These are phyloP conservation scores for Tonatia bakeri DNA, from an alignment of 2,113 vertebrate genomes.

Conservation along the genomic window DNA sequence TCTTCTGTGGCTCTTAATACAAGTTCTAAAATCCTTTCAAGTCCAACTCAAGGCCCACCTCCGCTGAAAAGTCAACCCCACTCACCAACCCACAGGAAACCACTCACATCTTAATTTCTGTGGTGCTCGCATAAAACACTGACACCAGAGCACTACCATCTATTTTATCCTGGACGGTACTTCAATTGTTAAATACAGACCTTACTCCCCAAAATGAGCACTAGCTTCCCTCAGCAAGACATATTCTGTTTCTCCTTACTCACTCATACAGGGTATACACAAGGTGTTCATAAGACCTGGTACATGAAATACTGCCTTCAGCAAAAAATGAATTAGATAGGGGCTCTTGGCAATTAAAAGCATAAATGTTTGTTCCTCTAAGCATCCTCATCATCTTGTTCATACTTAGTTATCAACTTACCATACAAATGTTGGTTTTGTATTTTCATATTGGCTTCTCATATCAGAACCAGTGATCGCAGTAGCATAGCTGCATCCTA, in stretches of 20 bases:
- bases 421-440: background rate
- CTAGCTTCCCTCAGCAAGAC: background rate
- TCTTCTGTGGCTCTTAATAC: background rate
- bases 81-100: background rate
- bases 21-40: background rate
- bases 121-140: background rate
- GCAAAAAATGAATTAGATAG: background rate
- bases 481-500: background rate
- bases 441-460: background rate
- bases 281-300: background rate
- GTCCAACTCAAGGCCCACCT: background rate
- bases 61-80: background rate
- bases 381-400: background rate
- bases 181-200: background rate
- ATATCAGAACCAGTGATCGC: background rate
- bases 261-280: background rate
- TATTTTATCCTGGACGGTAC: background rate
- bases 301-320: background rate
- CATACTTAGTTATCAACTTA: background rate
- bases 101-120: background rate
- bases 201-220: background rate
- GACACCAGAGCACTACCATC: background rate
- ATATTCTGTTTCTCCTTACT: background rate
- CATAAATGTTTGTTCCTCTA: background rate
- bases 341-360: background rate